Evolutionary conservation across 1,140 invertebrate genomes (phyloP).

Genomic region (Temnothorax longispinosus): DNA sequence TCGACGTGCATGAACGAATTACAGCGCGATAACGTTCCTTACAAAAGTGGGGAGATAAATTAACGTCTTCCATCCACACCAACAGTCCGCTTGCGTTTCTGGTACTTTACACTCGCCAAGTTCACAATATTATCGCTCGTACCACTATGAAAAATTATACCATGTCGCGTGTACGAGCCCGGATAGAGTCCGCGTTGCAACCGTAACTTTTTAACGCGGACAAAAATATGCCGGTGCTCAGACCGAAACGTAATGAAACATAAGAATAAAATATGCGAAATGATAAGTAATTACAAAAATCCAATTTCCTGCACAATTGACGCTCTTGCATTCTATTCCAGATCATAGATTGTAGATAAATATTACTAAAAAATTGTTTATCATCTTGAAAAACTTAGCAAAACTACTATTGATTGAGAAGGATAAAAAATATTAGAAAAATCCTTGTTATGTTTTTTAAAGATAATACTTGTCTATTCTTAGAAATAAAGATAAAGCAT

Average conservation of each 20-base stretch:
- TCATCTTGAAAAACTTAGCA: not conserved
- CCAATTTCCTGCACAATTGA: not conserved
- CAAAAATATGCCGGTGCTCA: slow-evolving; percentile 16
- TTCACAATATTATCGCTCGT: slow-evolving; percentile 60
- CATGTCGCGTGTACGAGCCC: slow-evolving; percentile 1
- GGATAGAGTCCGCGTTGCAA: slow-evolving; percentile 25
- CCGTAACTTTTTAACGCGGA: slow-evolving; percentile 28
- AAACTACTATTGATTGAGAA: not conserved
- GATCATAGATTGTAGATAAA: not conserved
- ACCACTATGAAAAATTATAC: slow-evolving; percentile 49
- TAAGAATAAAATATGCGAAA: not conserved
- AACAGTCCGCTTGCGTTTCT: slow-evolving; percentile 49
- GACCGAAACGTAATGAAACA: slow-evolving; percentile 1
- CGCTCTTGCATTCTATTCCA: not conserved
- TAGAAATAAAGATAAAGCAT: not conserved
- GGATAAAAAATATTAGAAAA: not conserved
- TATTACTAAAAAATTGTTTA: not conserved
- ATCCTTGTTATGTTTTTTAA: not conserved
- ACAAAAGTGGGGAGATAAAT: slow-evolving; percentile 59
- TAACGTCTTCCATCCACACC: slow-evolving; percentile 55
- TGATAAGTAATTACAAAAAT: slow-evolving; percentile 21
- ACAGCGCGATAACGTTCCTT: slow-evolving; percentile 54
- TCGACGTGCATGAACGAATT: slow-evolving; percentile 57
- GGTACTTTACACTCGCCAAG: slow-evolving; percentile 52
- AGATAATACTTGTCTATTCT: not conserved